Percentiles rank a stretch among this genome's conserved stretches.
phyloP scores from a whole-genome alignment of 1,140 invertebrate species.

The Hormaphis cornu region DNA sequence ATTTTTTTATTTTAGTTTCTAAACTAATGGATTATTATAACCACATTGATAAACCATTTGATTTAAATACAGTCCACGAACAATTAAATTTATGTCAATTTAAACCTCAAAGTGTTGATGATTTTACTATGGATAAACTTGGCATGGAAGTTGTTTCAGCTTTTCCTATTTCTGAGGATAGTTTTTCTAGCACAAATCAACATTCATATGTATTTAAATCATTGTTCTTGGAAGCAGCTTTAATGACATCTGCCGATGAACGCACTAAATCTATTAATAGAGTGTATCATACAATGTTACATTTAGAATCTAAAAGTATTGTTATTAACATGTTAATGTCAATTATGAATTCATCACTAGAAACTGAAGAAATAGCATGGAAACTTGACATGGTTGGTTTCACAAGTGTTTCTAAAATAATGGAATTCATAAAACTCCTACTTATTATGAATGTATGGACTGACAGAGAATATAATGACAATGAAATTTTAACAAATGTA shows the following conservation, averaged over 20 bases:
- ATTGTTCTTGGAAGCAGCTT: conserved; percentile 3
- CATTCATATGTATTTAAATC: not conserved
- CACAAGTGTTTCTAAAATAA: conserved; percentile 14
- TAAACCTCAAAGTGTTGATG: not conserved
- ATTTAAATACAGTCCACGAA: not conserved
- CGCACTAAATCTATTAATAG: conserved; percentile 10
- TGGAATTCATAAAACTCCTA: conserved; percentile 2
- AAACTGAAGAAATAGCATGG: conserved; percentile 3
- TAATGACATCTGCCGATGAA: conserved; percentile 14
- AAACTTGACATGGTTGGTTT: conserved; percentile 11
- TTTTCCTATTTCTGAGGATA: not conserved
- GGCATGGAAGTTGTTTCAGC: conserved; percentile 11
- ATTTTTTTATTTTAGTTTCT: conserved; percentile 19
- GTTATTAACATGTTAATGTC: conserved; percentile 16
- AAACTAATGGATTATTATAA: conserved; percentile 19
- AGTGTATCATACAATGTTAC: conserved; percentile 8
- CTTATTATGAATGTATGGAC: conserved; percentile 26
- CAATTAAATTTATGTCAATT: not conserved
- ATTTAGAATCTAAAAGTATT: conserved; percentile 26
- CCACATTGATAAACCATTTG: conserved; percentile 4
- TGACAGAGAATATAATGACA: conserved; percentile 16
- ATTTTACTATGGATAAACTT: conserved; percentile 23
- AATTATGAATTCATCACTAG: conserved; percentile 14
- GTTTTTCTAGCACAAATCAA: not conserved
- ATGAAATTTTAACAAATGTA: not conserved